A percentile compares a stretch with the other conserved stretches of the same genome.
Conservation (phyloP, 2,113 vertebrate species). For the Mixornis gularis region DNA sequence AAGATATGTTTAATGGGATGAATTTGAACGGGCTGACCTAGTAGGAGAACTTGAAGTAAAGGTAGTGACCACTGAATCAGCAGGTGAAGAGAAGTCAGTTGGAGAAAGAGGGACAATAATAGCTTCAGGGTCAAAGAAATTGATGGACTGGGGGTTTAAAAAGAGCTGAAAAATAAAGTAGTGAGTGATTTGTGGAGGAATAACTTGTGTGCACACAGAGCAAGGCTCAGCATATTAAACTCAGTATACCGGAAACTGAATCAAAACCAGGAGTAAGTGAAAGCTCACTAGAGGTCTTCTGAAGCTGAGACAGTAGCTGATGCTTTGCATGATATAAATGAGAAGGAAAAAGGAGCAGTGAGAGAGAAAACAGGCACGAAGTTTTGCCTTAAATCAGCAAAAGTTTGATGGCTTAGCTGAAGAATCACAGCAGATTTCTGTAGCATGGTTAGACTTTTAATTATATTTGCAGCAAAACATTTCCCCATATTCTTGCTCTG, state of each 20-base stretch:
- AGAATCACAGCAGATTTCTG: neutral
- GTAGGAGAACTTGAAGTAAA: neutral
- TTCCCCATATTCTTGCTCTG: neutral
- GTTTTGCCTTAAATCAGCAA: neutral
- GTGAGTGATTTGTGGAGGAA: neutral
- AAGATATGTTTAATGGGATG: neutral
- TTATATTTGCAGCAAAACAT: neutral
- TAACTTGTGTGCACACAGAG: neutral
- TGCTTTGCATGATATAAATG: neutral
- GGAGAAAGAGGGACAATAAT: neutral
- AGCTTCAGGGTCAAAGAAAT: neutral
- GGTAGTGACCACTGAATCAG: neutral
- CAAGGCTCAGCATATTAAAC: neutral
- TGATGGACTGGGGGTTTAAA: neutral
- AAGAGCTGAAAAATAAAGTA: neutral
- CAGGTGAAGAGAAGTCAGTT: neutral
- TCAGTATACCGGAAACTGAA: neutral
- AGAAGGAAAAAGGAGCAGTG: neutral
- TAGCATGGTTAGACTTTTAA: neutral
- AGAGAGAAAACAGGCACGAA: neutral
- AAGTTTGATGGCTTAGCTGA: neutral
- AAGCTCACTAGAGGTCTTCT: neutral
- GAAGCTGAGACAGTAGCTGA: neutral
- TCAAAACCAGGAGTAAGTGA: neutral
- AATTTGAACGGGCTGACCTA: constrained; percentile 7